These are phyloP conservation scores for Artibeus lituratus DNA, from an alignment of 2,797 vertebrate species.

Conservation along the genomic window DNA sequence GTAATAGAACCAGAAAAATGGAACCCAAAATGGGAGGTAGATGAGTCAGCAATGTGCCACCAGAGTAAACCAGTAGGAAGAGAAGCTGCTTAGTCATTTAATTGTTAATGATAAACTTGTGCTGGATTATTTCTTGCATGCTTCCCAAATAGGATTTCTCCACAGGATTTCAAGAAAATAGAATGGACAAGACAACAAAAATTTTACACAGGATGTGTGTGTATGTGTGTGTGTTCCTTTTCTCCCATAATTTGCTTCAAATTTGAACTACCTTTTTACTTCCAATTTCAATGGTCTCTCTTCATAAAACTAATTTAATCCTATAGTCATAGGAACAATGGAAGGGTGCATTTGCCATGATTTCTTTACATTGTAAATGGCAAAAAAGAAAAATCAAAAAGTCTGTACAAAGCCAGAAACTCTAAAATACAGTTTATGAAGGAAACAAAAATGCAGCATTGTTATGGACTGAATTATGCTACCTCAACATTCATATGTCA, in stretches of 20 bases:
- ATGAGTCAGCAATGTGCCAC: background rate
- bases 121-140: background rate
- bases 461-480: background rate
- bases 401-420: background rate
- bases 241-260: background rate
- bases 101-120: background rate
- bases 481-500: background rate
- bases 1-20: background rate
- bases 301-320: background rate
- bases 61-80: background rate
- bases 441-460: background rate
- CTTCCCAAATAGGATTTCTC: background rate
- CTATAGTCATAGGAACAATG: background rate
- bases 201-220: background rate
- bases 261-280: background rate
- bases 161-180: background rate
- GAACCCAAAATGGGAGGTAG: background rate
- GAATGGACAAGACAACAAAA: background rate
- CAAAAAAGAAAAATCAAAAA: background rate
- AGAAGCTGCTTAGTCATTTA: background rate
- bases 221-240: background rate
- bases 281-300: background rate
- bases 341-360: background rate
- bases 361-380: background rate
- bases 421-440: background rate